Conservation (phyloP, 2,888 invertebrate species). For the Watsonalla cultraria region DNA sequence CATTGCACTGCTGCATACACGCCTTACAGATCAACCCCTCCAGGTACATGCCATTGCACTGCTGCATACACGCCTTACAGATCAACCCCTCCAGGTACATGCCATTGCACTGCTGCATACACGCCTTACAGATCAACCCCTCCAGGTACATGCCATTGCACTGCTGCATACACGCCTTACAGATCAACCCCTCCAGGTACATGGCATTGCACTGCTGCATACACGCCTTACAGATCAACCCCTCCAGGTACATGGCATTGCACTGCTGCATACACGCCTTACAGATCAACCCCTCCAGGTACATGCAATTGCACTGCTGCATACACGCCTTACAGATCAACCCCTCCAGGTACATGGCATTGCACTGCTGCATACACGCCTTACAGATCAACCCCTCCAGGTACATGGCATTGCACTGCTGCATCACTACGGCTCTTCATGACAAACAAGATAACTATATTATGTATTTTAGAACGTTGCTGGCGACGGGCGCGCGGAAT, state of each 20-base stretch:
- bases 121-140: constrained; percentile 96
- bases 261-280: background rate
- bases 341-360: constrained; percentile 82
- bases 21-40: constrained; percentile 97
- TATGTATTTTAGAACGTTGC: constrained; percentile 76
- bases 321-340: constrained; percentile 97
- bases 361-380: background rate
- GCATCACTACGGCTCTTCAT: background rate
- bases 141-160: constrained; percentile 72
- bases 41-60: constrained; percentile 40
- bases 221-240: constrained; percentile 96
- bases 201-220: constrained; percentile 82
- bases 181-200: background rate
- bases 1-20: constrained; percentile 88
- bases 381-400: background rate
- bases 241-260: constrained; percentile 79
- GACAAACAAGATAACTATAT: background rate
- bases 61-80: background rate
- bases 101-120: constrained; percentile 86
- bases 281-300: background rate
- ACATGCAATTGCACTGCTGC: constrained; percentile 56
- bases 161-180: background rate
- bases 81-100: background rate
- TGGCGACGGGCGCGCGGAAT: constrained; percentile 95
- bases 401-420: background rate